phyloP scores from a whole-genome alignment of 2,113 vertebrate genomes.

The Cyrtonyx montezumae region DNA sequence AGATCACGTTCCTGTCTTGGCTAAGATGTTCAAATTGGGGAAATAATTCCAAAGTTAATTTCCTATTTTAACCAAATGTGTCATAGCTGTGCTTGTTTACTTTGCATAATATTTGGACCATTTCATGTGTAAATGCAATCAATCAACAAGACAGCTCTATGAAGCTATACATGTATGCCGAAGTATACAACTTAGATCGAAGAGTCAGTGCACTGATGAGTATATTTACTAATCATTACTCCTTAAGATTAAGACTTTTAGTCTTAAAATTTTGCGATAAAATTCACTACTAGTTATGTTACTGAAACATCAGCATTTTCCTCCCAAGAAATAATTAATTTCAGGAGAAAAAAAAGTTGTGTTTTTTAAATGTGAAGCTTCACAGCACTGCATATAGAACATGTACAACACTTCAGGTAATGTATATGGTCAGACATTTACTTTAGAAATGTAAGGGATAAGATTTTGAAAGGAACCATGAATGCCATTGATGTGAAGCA shows the following conservation, averaged over 20 bases:
- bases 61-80: conserved; percentile 25
- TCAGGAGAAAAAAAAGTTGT: neutral
- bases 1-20: conserved; percentile 4
- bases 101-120: conserved; percentile 17
- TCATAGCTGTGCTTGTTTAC: neutral
- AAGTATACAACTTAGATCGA: neutral
- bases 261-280: neutral
- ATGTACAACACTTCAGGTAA: neutral
- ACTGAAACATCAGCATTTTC: neutral
- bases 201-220: neutral
- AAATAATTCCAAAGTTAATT: conserved; percentile 43
- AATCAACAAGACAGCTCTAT: neutral
- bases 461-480: neutral
- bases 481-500: neutral
- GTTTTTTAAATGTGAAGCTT: neutral
- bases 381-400: neutral
- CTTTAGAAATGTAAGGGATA: neutral
- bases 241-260: neutral
- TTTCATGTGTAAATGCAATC: conserved; percentile 21
- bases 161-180: neutral
- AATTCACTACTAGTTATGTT: neutral
- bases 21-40: conserved; percentile 28
- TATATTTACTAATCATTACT: neutral
- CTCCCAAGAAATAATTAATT: neutral
- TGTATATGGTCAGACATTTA: fast-evolving